Evolutionary conservation across 2,797 vertebrate genomes (phyloP).

Genomic region (Glyptemys insculpta): DNA sequence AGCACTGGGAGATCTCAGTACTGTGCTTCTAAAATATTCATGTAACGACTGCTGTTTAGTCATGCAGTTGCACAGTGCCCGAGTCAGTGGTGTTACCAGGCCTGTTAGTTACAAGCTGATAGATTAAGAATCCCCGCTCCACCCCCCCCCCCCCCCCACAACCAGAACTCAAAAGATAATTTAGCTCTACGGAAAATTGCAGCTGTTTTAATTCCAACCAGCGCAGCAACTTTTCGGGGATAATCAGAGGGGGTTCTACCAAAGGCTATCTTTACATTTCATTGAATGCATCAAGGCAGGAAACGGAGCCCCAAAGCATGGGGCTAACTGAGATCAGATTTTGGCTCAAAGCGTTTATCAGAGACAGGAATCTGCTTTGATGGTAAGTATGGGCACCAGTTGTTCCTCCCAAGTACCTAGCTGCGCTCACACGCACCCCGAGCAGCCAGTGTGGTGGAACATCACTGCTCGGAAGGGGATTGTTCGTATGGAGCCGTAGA

Average conservation of each 20-base stretch:
- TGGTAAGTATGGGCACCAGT: not conserved
- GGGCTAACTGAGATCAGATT: not conserved
- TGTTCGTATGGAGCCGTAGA: not conserved
- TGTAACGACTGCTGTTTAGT: constrained; percentile 55
- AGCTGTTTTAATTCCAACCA: constrained; percentile 11
- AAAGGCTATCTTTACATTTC: not conserved
- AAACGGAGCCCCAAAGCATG: not conserved
- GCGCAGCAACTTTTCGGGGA: not conserved
- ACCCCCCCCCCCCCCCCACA: not conserved
- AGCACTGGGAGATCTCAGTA: constrained; percentile 32
- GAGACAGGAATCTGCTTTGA: not conserved
- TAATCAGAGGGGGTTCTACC: not conserved
- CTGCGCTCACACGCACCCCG: no score
- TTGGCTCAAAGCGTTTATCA: not conserved
- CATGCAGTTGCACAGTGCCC: constrained; percentile 29
- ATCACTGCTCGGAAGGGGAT: not conserved
- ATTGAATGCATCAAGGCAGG: rapidly evolving
- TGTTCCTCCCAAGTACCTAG: not conserved
- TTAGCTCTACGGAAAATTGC: constrained; percentile 29
- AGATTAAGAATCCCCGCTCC: constrained; percentile 16
- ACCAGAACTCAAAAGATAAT: constrained; percentile 10
- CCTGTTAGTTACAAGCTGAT: constrained; percentile 54
- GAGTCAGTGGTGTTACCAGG: constrained; percentile 33
- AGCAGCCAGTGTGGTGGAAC: not conserved
- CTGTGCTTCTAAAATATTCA: constrained; percentile 53